These are phyloP conservation scores for Campylomormyrus numenius DNA, from an alignment of 2,113 vertebrate species.

Conservation along the genomic window DNA sequence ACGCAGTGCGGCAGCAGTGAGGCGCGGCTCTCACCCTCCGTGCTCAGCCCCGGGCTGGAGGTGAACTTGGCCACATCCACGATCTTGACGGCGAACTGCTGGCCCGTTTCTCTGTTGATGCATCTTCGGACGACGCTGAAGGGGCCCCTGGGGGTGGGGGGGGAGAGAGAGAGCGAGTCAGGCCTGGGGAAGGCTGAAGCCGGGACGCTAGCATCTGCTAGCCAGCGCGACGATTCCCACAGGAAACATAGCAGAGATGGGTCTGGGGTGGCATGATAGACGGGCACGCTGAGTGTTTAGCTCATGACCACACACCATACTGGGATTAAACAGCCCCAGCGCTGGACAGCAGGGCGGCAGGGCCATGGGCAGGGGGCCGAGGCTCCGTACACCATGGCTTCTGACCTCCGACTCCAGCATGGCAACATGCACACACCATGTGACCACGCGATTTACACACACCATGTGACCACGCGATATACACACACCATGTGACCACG, in stretches of 20 bases:
- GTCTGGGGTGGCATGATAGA: background rate
- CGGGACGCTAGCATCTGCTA: background rate
- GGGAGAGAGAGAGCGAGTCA: constrained; percentile 11
- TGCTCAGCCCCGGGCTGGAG: constrained; percentile 98
- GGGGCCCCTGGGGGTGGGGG: constrained; percentile 74
- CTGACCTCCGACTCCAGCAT: background rate
- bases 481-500: background rate
- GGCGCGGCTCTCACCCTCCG: constrained; percentile 74
- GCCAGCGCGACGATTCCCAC: background rate
- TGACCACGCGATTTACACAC: background rate
- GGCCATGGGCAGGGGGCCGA: background rate
- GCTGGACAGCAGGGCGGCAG: background rate
- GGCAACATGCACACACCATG: background rate
- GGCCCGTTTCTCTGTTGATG: constrained; percentile 96
- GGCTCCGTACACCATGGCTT: background rate
- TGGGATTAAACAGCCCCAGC: background rate
- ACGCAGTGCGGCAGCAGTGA: background rate
- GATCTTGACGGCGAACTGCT: constrained; percentile 98
- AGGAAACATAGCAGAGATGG: background rate
- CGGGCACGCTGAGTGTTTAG: background rate
- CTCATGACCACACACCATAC: background rate
- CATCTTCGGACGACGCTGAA: constrained; percentile 97
- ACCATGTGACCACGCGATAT: no score
- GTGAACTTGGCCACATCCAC: constrained; percentile 99
- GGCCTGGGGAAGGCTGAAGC: background rate